Percentiles rank a stretch among this genome's conserved stretches.
Evolutionary conservation across 2,113 vertebrate genomes (phyloP).

Genomic region (Sceloporus tristichus): DNA sequence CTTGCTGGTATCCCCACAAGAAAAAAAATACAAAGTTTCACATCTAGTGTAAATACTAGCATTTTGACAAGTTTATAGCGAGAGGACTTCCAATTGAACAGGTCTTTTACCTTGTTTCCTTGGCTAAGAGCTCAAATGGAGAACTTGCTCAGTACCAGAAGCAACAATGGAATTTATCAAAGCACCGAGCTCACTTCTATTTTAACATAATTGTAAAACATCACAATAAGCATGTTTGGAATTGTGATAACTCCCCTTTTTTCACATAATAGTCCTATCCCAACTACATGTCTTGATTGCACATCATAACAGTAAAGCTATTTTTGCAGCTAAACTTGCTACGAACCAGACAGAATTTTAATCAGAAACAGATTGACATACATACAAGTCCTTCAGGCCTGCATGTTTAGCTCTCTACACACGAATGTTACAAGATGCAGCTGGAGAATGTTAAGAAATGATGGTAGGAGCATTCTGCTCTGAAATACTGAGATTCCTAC

Average conservation of each 20-base stretch:
- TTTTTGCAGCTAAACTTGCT: neutral
- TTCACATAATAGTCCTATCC: constrained; percentile 2
- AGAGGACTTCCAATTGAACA: constrained; percentile 17
- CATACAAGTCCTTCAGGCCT: neutral
- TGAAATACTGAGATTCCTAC: neutral
- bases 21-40: neutral
- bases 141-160: neutral
- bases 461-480: neutral
- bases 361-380: neutral
- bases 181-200: neutral
- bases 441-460: neutral
- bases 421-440: neutral
- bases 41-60: neutral
- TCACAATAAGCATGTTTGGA: neutral
- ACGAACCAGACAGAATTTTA: neutral
- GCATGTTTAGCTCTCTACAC: neutral
- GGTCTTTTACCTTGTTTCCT: neutral
- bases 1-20: neutral
- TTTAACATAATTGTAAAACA: constrained; percentile 15
- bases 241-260: neutral
- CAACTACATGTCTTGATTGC: neutral
- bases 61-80: neutral
- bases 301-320: neutral
- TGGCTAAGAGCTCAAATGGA: neutral
- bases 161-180: constrained; percentile 3